Percentiles rank a stretch among this genome's conserved stretches.
Evolutionary conservation across 2,113 vertebrate species (phyloP).

Genomic region (Pimephales promelas): DNA sequence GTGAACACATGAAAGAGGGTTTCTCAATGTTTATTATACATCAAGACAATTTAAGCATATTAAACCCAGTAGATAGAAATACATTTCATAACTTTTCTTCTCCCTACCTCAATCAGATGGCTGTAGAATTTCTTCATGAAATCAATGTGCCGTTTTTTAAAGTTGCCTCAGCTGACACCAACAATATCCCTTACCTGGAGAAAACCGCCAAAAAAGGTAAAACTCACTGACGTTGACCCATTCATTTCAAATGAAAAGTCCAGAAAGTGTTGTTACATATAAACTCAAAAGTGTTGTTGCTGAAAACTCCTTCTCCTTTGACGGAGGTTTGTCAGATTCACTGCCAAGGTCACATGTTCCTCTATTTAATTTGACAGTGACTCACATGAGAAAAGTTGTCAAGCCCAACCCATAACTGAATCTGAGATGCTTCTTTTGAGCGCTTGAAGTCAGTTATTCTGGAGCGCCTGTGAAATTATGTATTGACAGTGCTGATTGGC

Average conservation of each 20-base stretch:
- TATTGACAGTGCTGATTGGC: background rate
- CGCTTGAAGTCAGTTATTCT: background rate
- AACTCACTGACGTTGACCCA: too few relatives aligned
- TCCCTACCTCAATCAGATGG: conserved; percentile 78
- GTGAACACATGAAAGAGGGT: conserved; percentile 66
- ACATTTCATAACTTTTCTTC: background rate
- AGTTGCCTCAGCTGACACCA: conserved; percentile 95
- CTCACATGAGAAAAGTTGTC: background rate
- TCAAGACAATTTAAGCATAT: background rate
- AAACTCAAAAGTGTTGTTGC: too few relatives aligned
- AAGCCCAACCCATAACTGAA: background rate
- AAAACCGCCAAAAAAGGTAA: conserved; percentile 93
- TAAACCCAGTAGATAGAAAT: background rate
- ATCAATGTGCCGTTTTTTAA: conserved; percentile 94
- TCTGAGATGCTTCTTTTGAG: background rate
- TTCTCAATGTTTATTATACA: background rate
- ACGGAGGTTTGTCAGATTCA: too few relatives aligned
- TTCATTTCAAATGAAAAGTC: too few relatives aligned
- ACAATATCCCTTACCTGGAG: conserved; percentile 93
- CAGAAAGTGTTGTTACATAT: too few relatives aligned
- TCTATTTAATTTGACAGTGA: background rate
- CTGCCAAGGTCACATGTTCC: background rate
- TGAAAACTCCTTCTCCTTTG: too few relatives aligned
- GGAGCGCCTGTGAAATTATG: background rate
- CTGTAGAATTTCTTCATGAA: conserved; percentile 92